These are phyloP conservation scores for Xanthostigma xanthostigma DNA, from an alignment of 2,888 invertebrate species.

Conservation along the genomic window DNA sequence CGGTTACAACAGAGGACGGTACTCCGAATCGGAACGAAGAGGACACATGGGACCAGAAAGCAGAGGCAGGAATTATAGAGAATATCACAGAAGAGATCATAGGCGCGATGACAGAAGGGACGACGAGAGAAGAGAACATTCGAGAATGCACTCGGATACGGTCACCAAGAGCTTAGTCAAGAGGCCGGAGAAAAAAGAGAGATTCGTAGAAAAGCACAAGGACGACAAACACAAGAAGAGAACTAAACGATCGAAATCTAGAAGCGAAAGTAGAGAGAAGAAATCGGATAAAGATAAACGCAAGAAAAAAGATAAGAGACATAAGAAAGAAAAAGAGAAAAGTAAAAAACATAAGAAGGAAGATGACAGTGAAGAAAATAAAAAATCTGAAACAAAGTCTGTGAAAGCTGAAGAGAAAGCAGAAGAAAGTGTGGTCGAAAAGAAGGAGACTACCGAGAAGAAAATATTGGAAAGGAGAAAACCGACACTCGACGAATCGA, in stretches of 20 bases:
- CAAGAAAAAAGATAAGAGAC: conserved; percentile 30
- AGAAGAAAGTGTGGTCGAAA: conserved; percentile 12
- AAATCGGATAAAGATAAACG: conserved; percentile 16
- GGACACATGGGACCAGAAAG: conserved; percentile 9
- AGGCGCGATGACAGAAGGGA: conserved; percentile 11
- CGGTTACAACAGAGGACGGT: conserved; percentile 1
- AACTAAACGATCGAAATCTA: conserved; percentile 18
- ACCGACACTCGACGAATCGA: conserved; percentile 53
- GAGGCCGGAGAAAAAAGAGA: conserved; percentile 9
- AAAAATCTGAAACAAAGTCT: conserved; percentile 11
- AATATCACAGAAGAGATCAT: conserved; percentile 8
- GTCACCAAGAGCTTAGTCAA: conserved; percentile 2
- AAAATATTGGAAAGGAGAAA: conserved; percentile 43
- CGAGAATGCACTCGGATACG: conserved; percentile 3
- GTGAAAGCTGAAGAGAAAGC: conserved; percentile 16
- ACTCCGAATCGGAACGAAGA: conserved; percentile 9
- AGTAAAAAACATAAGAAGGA: conserved; percentile 27
- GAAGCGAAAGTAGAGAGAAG: conserved; percentile 19
- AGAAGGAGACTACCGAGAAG: conserved; percentile 18
- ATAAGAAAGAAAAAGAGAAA: conserved; percentile 28
- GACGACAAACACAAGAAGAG: conserved; percentile 13
- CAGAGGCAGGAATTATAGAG: conserved; percentile 14
- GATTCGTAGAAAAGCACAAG: conserved; percentile 10
- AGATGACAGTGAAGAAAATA: conserved; percentile 14
- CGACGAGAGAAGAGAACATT: conserved; percentile 10